Evolutionary conservation across 2,797 vertebrate species (phyloP).

Genomic region (Bradypodion ventrale): DNA sequence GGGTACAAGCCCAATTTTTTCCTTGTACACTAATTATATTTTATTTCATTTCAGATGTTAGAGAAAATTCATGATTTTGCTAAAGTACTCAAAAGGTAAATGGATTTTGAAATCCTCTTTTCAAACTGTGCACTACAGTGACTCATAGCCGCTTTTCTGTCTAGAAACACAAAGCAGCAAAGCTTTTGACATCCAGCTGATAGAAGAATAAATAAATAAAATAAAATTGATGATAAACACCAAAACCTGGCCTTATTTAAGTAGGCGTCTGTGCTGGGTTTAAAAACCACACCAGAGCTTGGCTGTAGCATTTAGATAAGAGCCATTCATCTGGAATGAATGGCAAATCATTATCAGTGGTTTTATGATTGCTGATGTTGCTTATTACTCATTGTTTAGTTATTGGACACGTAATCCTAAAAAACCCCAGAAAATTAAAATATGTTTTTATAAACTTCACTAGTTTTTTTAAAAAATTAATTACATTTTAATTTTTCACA

Average conservation of each 20-base stretch:
- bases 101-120: conserved; percentile 6
- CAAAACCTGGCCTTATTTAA: not conserved
- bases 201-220: conserved; percentile 4
- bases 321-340: not conserved
- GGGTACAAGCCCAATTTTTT: not conserved
- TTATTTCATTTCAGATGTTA: conserved; percentile 32
- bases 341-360: not conserved
- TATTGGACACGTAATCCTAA: not conserved
- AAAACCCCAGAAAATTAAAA: too few relatives aligned
- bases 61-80: conserved; percentile 17
- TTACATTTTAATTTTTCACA: too few relatives aligned
- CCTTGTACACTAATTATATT: not conserved
- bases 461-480: too few relatives aligned
- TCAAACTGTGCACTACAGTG: not conserved
- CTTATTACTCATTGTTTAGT: not conserved
- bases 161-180: not conserved
- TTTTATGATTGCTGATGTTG: not conserved
- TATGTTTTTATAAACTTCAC: too few relatives aligned
- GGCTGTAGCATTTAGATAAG: not conserved
- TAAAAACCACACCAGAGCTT: not conserved
- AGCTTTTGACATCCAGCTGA: conserved; percentile 7
- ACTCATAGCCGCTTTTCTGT: not conserved
- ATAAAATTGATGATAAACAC: not conserved
- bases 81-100: conserved; percentile 27
- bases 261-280: not conserved